Evolutionary conservation across 2,888 invertebrate species (phyloP), one percentile per base, ranked within the genome.

Genomic region (Ashinkailepas kermadecensis): DNA sequence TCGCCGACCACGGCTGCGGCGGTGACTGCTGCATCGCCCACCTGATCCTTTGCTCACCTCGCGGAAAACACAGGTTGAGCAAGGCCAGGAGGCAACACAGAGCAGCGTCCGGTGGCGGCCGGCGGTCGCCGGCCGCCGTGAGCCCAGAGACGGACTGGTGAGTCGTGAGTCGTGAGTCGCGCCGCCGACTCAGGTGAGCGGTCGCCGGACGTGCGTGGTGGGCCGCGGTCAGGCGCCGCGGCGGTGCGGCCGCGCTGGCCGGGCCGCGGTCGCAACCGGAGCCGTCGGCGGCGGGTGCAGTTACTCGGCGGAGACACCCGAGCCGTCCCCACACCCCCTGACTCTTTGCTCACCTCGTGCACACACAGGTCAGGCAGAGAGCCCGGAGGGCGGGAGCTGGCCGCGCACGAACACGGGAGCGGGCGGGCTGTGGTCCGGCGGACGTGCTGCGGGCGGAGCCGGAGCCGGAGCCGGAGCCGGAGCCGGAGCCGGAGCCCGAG

Each of bases 41-140:
- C 67, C 67, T 67, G 67, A 67, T 67, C 67, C 67, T 67, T 67
- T 67, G 67, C 67, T 67, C 67, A 67, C 67, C 67, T 67, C n/a
- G 67, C 13, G 67, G 13, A 25, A 25, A 67, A 25, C 10, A 67
- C 67, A 67, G 67, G 67, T 67, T 11, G 67, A 67, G 67, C 67
- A 67, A 67, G 67, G 67, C 67, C 67, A 67, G 67, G 67, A 67
- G 67, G 67, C 67, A 67, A 67, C 25, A 25, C 67, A 67, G 65
- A 12, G 13, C 67, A 67, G 39, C 39, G 39, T 39, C 2, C 39
- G 39, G 39, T 39, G 39, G 2, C 39, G 39, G 39, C 39, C 39
- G 39, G 39, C 4, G 39, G 39, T 39, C 2, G 39, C 39, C 39
- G 39, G 39, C 39, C 39, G 39, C 39, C 39, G 39, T 39, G 39